These are phyloP conservation scores for Hypolimnas misippus DNA, from an alignment of 2,888 invertebrate species.

Conservation along the genomic window DNA sequence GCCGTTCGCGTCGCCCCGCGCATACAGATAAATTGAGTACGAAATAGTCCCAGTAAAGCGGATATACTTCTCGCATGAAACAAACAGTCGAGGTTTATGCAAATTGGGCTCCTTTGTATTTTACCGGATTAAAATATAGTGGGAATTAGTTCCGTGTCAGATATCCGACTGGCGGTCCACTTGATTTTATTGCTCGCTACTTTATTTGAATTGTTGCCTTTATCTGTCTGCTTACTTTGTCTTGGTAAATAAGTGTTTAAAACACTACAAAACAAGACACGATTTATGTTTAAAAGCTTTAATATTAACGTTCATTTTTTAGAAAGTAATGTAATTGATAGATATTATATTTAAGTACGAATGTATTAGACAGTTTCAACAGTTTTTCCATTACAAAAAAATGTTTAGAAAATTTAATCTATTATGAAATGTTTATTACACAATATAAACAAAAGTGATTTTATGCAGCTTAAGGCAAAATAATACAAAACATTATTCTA, in stretches of 20 bases:
- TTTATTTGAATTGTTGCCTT: constrained; percentile 62
- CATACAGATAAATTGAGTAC: constrained; percentile 76
- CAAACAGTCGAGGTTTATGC: constrained; percentile 82
- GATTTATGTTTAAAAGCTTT: neutral
- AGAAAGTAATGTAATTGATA: no score
- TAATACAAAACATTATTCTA: constrained; percentile 28
- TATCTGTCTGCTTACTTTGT: constrained; percentile 41
- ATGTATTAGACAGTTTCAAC: no score
- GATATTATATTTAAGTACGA: no score
- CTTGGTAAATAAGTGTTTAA: constrained; percentile 25
- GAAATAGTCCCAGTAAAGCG: constrained; percentile 75
- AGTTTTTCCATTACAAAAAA: no score
- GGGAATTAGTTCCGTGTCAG: constrained; percentile 82
- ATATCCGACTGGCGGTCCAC: constrained; percentile 68
- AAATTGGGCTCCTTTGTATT: constrained; percentile 83
- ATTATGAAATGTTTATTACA: no score
- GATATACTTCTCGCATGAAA: constrained; percentile 79
- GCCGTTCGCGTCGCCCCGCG: constrained; percentile 53
- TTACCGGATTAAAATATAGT: constrained; percentile 82
- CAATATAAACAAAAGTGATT: neutral
- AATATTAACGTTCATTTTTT: neutral
- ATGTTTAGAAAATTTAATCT: no score
- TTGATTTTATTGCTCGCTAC: constrained; percentile 69
- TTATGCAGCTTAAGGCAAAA: neutral
- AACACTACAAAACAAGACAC: neutral